Evolutionary conservation across 2,888 invertebrate species (phyloP).

Genomic region (Xestia xanthographa): DNA sequence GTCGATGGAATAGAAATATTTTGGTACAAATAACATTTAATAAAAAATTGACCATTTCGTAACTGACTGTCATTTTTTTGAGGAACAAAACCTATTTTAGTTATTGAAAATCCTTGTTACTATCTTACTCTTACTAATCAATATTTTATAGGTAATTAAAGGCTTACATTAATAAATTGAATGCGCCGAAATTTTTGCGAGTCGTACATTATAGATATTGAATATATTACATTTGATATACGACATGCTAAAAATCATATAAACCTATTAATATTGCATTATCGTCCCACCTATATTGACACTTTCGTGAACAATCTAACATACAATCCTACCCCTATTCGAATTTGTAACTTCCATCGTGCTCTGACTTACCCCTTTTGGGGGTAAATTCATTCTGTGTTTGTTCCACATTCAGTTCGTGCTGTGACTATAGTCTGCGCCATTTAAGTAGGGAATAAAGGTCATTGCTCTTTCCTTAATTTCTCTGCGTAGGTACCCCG

Average conservation of each 20-base stretch:
- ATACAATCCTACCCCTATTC: slow-evolving; percentile 84
- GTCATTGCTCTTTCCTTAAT: too few relatives aligned
- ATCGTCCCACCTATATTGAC: slow-evolving; percentile 85
- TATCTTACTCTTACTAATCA: neutral
- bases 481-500: too few relatives aligned
- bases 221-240: slow-evolving; percentile 39
- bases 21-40: neutral
- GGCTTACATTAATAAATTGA: slow-evolving; percentile 14
- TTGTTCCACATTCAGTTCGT: slow-evolving; percentile 70
- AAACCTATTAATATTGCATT: slow-evolving; percentile 85
- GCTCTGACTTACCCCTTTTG: slow-evolving; percentile 83
- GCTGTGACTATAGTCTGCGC: too few relatives aligned
- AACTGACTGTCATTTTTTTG: neutral
- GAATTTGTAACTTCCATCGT: slow-evolving; percentile 90
- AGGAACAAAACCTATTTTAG: neutral
- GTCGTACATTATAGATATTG: slow-evolving; percentile 14
- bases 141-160: too few relatives aligned
- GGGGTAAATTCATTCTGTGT: slow-evolving; percentile 77
- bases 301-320: slow-evolving; percentile 73
- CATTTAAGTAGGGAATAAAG: too few relatives aligned
- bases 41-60: neutral
- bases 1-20: slow-evolving; percentile 24
- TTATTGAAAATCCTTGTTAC: slow-evolving; percentile 26
- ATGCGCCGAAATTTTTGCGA: slow-evolving; percentile 21
- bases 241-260: slow-evolving; percentile 59